These are phyloP conservation scores for Adelosebastes latens DNA, from an alignment of 2,797 vertebrate genomes.

Conservation along the genomic window DNA sequence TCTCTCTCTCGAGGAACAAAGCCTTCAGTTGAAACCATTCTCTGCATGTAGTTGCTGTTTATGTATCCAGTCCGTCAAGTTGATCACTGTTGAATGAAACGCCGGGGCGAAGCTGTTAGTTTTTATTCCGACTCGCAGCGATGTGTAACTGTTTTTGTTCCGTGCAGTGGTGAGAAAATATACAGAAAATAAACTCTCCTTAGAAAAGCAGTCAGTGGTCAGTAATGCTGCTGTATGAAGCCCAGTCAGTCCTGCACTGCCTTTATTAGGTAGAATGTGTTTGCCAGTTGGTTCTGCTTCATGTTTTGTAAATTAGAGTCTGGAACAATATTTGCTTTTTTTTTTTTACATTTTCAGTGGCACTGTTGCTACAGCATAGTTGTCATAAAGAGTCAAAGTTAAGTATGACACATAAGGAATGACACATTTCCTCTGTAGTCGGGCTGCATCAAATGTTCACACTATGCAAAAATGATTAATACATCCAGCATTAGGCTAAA, in stretches of 20 bases:
- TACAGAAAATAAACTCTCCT: conserved; percentile 26
- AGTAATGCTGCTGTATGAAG: not conserved
- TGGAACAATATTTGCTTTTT: not conserved
- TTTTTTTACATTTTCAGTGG: not conserved
- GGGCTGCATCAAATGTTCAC: not conserved
- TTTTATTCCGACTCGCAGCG: conserved; percentile 19
- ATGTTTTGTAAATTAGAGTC: not conserved
- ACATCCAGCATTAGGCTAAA: not conserved
- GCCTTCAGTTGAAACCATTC: not conserved
- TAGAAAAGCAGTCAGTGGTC: not conserved
- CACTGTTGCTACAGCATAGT: not conserved
- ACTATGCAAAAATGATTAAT: not conserved
- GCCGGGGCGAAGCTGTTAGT: not conserved
- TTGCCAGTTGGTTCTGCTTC: not conserved
- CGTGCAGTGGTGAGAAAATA: conserved; percentile 22
- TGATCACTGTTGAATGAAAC: conserved; percentile 20
- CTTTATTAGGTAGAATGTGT: not conserved
- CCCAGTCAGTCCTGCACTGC: not conserved
- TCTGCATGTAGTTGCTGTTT: conserved; percentile 23
- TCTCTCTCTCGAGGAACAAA: not conserved
- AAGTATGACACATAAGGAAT: not conserved
- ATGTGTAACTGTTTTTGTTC: conserved; percentile 26
- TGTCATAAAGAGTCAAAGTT: not conserved
- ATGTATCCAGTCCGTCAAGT: conserved; percentile 21
- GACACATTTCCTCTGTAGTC: conserved; percentile 5